Evolutionary conservation across 2,113 vertebrate genomes (phyloP), one percentile per base, ranked within the genome.

Genomic region (Pipa parva): DNA sequence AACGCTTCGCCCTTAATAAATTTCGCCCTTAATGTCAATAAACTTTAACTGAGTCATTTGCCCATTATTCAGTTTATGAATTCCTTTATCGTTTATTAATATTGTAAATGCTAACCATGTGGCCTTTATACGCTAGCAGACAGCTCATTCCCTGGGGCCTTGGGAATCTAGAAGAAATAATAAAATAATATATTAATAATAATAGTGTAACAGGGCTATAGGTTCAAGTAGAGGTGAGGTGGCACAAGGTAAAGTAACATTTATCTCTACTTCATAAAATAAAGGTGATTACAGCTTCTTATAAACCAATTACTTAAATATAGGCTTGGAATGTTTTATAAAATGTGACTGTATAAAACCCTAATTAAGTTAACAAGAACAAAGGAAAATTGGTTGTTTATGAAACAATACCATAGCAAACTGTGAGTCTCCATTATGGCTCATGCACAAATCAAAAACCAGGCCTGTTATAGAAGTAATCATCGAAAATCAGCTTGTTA

Each of bases 341-440:
- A 59, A 59, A 59, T 59, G 29, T 50, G 10, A 29, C 64, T 7
- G 48, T 60, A 51, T 20, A 50, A 27, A 69, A 57, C 49, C 57
- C 65, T 69, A 56, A 69, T 69, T 69, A 69, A 60, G 65, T 46
- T 69, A 69, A 69, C 65, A 69, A 69, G 65, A 57, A 59, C 65
- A 60, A 69, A 69, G 65, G 60, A 60, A 69, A 69, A 69, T 66
- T 33, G 57, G 46, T 57, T 46, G 33, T 60, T 52, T 59, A 50
- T 56, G 49, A 59, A 31, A 27, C 20, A 22, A 13, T 8, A 15
- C 65, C 10, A 46, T 36, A 46, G 48, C 29, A 57, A 66, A 66
- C 26, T 48, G 65, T 33, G 49, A 60, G 65, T 57, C 56, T 39
- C 22, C 51, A 57, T 37, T 57, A 52, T 60, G n/a, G n/a, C 60